phyloP scores from a whole-genome alignment of 1,140 invertebrate species.

The Pristionchus pacificus region DNA sequence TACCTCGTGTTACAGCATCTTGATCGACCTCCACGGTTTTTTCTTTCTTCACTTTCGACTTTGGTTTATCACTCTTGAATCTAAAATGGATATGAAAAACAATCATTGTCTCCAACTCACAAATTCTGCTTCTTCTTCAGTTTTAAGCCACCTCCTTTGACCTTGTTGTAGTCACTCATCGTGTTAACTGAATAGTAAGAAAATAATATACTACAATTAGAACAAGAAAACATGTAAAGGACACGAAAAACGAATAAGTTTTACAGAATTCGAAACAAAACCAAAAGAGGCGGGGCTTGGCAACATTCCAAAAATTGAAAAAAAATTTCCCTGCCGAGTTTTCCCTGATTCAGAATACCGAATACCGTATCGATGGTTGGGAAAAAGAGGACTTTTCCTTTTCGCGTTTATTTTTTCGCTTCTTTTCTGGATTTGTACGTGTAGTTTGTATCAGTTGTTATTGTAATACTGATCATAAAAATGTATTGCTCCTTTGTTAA shows the following conservation, averaged over 20 bases:
- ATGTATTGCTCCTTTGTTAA: neutral
- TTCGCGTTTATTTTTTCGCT: neutral
- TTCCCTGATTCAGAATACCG: neutral
- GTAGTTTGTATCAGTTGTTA: too few species aligned
- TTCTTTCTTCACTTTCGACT: constrained; percentile 33
- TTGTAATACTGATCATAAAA: too few species aligned
- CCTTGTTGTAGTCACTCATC: constrained; percentile 28
- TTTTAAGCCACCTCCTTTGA: constrained; percentile 34
- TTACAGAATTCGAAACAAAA: neutral
- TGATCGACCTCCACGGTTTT: constrained; percentile 20
- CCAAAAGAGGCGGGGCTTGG: neutral
- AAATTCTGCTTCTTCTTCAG: constrained; percentile 33
- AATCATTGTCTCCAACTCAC: constrained; percentile 9
- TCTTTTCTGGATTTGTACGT: neutral
- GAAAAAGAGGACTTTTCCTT: neutral
- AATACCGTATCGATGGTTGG: neutral
- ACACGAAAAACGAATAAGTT: neutral
- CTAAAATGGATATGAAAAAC: constrained; percentile 18
- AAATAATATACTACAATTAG: constrained; percentile 14
- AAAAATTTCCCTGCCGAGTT: neutral
- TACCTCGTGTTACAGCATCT: constrained; percentile 29
- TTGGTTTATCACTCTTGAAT: constrained; percentile 35
- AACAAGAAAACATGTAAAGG: neutral
- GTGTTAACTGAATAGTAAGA: constrained; percentile 18
- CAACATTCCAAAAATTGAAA: neutral